Evolutionary conservation across 1,140 invertebrate species (phyloP), one percentile per base, ranked within the genome.

Genomic region (Drosophila santomea): DNA sequence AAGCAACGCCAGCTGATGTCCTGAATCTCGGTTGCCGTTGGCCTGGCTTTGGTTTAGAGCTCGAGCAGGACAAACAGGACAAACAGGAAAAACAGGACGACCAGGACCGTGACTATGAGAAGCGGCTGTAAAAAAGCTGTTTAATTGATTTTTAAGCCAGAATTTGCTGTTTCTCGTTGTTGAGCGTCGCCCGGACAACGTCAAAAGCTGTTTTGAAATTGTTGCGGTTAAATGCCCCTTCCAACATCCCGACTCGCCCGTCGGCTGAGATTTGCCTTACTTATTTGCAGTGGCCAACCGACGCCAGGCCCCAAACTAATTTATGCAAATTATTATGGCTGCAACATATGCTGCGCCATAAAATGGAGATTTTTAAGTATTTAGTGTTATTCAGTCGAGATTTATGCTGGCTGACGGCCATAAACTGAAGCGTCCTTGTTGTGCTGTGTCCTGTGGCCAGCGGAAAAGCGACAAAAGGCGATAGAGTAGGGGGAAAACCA

Each of bases 71-170:
- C 23, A 4, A 45, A 10, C 1, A 41, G 57, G 45, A 56, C 43
- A 41, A 20, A 43, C 51, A n/a, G n/a, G n/a, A n/a, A n/a, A n/a
- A n/a, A 23, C 17, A 23, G 14, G 20, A 28, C 45, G 43, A 44
- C 43, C 3, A 41, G 57, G 45, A 56, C 43, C 17, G 17, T 17
- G 44, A 23, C 32, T 32, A 32, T 32, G 32, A 32, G 48, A 41
- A 44, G 15, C 36, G 75, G 80, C 77, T 69, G 74, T 89, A 80
- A 90, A 90, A 90, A 90, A 80, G 54, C 71, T 83, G 82, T 90
- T 90, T 90, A 90, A 90, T 90, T 90, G 86, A 90, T 90, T 90
- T 90, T 90, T 80, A 90, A 90, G 88, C 86, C 80, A 86, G 83
- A 82, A 89, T 86, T 74, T 88, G 86, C 55, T 86, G 82, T 80